These are phyloP conservation scores for Willisornis vidua DNA, from an alignment of 2,113 vertebrate species.

Conservation along the genomic window DNA sequence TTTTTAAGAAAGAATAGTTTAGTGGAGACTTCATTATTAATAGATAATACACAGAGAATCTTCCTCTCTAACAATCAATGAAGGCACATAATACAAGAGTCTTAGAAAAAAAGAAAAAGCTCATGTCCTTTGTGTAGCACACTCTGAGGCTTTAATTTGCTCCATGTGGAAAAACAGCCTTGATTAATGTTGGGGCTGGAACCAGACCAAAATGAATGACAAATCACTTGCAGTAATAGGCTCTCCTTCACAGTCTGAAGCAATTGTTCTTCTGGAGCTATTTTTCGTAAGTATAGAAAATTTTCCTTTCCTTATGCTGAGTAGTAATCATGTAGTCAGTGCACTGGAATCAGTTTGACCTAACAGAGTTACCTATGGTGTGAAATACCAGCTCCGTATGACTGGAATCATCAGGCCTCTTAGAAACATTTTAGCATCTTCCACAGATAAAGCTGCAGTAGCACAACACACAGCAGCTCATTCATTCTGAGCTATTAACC, in stretches of 20 bases:
- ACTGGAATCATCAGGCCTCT: not conserved
- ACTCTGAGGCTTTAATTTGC: not conserved
- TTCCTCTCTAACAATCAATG: not conserved
- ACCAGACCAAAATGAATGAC: slow-evolving; percentile 45
- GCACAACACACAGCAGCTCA: not conserved
- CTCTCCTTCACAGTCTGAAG: slow-evolving; percentile 6
- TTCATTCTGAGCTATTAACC: not conserved
- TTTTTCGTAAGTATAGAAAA: not conserved
- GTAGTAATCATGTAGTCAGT: not conserved
- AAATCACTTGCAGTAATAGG: slow-evolving; percentile 35
- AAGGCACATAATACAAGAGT: not conserved
- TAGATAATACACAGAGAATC: not conserved
- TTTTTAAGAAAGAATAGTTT: not conserved
- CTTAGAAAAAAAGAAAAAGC: not conserved
- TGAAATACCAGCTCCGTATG: not conserved
- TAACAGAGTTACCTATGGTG: not conserved
- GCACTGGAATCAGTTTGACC: not conserved
- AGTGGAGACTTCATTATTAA: not conserved
- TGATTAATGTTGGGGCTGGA: slow-evolving; percentile 42
- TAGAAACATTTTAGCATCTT: not conserved
- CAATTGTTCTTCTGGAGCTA: slow-evolving; percentile 17
- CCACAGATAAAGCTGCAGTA: not conserved
- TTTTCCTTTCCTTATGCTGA: not conserved
- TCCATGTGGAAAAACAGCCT: not conserved
- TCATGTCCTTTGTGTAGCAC: not conserved